Conservation (phyloP, 2,797 vertebrate species). For the Urosaurus nigricauda region DNA sequence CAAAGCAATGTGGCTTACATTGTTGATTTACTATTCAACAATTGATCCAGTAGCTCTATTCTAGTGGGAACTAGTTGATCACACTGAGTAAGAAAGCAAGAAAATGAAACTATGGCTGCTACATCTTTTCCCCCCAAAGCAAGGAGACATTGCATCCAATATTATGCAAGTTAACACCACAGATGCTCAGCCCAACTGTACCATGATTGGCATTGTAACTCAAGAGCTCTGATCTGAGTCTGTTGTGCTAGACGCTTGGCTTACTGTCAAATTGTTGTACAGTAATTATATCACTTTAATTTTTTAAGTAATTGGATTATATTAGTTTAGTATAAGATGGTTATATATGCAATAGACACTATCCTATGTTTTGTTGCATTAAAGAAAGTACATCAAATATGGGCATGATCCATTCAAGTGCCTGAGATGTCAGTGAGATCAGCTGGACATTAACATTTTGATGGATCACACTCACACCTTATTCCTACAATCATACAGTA, state of each 20-base stretch:
- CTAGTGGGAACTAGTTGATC: too few relatives aligned
- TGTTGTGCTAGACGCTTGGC: constrained; percentile 41
- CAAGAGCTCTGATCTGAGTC: constrained; percentile 19
- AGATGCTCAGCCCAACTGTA: constrained; percentile 38
- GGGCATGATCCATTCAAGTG: neutral
- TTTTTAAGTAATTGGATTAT: neutral
- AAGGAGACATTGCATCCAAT: neutral
- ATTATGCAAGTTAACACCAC: constrained; percentile 31
- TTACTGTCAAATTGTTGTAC: constrained; percentile 16
- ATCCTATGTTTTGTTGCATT: neutral
- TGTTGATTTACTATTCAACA: too few relatives aligned
- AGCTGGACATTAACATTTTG: neutral
- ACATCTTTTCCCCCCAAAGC: neutral
- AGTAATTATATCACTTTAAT: constrained; percentile 19
- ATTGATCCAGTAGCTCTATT: too few relatives aligned
- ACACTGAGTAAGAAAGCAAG: neutral
- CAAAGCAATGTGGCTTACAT: too few relatives aligned
- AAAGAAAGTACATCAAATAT: neutral
- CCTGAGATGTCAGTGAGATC: neutral
- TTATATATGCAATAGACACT: neutral
- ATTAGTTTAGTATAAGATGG: neutral
- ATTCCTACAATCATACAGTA: neutral
- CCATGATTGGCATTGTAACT: neutral
- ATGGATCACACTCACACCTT: neutral
- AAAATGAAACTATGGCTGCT: neutral